Evolutionary conservation across 2,797 vertebrate genomes (phyloP), one percentile per base, ranked within the genome.

Genomic region (Microctenopoma steveboyesi): DNA sequence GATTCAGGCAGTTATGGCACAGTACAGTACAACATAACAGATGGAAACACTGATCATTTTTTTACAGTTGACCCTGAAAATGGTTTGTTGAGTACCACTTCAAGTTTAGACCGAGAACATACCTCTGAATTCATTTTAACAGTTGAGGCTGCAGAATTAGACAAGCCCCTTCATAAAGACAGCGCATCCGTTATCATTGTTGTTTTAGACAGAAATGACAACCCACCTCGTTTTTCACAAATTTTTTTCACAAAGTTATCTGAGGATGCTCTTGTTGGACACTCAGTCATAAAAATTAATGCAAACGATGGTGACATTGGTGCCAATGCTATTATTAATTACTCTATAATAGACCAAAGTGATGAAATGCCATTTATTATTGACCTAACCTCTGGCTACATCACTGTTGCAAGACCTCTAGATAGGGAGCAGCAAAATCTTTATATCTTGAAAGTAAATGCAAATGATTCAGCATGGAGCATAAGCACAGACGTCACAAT

Each of bases 401-500:
- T 95, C 59, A 89, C 75, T 6, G 71, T 95, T 48, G 22, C 49
- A 13, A 66, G 65, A 47, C 46, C 7, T 74, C 76, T 95, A 46
- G 93, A 95, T 82, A 89, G 94, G 70, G 94, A 95, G 73, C 55
- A n/a, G 15, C 84, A 90, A 42, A 87, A 89, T 77, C 80, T 73
- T 56, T 95, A 93, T 58, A 52, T 91, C 37, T 52, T 95, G 14
- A 93, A 83, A 85, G 85, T 95, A 13, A 92, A 72, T 43, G 93
- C 91, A n/a, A 94, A 94, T 50, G 92, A 95, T 86, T 94, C 93
- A 33, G 91, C 89, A 1, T 95, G 94, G 94, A 93, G 87, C 66
- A 74, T 93, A 43, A 93, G 90, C 82, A 94, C 93, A 9, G 91
- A 94, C 0, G 86, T 95, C 54, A 94, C 78, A 25, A 80, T 95